Evolutionary conservation across 2,797 vertebrate species (phyloP), one percentile per base, ranked within the genome.

Genomic region (Coilia nasus): DNA sequence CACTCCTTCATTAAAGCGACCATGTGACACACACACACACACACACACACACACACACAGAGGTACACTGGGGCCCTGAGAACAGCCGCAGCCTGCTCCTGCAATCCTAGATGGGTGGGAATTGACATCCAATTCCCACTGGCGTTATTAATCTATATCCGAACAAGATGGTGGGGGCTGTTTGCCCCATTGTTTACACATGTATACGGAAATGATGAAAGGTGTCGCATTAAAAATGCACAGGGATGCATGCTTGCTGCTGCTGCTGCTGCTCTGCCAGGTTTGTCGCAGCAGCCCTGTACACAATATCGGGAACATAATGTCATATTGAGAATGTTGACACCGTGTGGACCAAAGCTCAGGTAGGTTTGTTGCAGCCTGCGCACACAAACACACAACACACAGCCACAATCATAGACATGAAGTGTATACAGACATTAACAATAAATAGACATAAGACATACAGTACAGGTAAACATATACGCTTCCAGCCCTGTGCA

Each of bases 51-150:
- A 83, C 82, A 83, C 57, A 83, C 3, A 67, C 14, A 59, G 67
- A 35, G 41, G 78, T 67, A 59, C 71, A 41, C 71, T 44, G 71
- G 71, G 71, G 31, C 71, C 71, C 35, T 78, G 82, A 87, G 85
- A 87, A 84, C 83, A 81, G 71, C 86, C 60, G 31, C 82, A 19
- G 31, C 62, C 71, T 81, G 83, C 59, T 10, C 59, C 67, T 82
- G 83, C 80, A 87, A 83, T 71, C 84, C 23, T 41, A 88, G 82
- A 87, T 54, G 86, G 82, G 83, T 85, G 86, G 81, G 83, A 86
- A 84, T 75, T 89, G 86, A 83, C 86, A 88, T 85, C 67, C 47
- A 83, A 75, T 86, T 82, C 56, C 80, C 57, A 31, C 31, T 46
- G 25, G 80, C 62, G 50, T 44, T 50, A 82, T 54, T 85, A 87